Evolutionary conservation across 2,113 vertebrate species (phyloP).

Genomic region (Pipa parva): DNA sequence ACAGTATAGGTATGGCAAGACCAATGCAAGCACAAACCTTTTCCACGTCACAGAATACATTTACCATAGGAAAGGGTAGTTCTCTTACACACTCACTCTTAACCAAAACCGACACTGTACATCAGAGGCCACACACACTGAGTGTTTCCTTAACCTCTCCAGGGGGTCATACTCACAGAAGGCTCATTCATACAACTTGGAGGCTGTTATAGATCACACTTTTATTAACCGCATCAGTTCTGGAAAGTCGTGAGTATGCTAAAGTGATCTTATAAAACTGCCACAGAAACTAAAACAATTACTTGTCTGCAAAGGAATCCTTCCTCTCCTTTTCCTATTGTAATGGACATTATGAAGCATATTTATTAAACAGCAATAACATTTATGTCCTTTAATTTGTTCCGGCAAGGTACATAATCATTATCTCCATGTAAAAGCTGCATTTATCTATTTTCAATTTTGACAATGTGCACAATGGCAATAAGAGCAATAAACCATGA

Average conservation of each 20-base stretch:
- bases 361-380: too few relatives aligned
- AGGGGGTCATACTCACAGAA: conserved; percentile 26
- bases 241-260: background rate
- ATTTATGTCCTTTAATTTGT: too few relatives aligned
- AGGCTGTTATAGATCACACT: conserved; percentile 23
- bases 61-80: background rate
- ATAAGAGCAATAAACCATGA: too few relatives aligned
- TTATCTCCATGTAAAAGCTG: too few relatives aligned
- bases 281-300: background rate
- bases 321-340: background rate
- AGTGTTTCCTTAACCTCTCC: conserved; percentile 34
- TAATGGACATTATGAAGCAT: too few relatives aligned
- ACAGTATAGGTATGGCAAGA: background rate
- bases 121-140: conserved; percentile 27
- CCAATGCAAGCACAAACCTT: background rate
- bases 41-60: background rate
- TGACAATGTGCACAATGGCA: too few relatives aligned
- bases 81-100: background rate
- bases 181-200: conserved; percentile 26
- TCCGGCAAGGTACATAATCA: too few relatives aligned
- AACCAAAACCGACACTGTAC: conserved; percentile 25
- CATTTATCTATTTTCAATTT: too few relatives aligned
- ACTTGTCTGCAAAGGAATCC: background rate
- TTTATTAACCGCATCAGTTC: conserved; percentile 9
- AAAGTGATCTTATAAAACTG: too few relatives aligned